phyloP scores from a whole-genome alignment of 1,140 invertebrate species.

The Drosophila guanche region DNA sequence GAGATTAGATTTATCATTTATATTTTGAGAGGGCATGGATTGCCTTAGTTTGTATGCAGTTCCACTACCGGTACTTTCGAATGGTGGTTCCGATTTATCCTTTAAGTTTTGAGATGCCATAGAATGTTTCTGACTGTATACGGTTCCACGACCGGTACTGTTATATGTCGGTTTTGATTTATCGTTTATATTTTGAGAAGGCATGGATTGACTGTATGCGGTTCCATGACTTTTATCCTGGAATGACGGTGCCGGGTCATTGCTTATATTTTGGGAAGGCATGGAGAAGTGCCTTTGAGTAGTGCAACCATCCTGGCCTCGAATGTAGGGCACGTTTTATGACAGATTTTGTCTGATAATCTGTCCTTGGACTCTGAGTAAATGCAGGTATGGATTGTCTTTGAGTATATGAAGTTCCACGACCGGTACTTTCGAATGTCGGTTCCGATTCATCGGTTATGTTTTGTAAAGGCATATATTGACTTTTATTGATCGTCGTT shows the following conservation, averaged over 20 bases:
- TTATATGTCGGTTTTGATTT: background rate
- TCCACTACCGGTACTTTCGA: too few species aligned
- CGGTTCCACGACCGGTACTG: too few species aligned
- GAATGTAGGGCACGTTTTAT: background rate
- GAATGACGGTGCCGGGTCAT: too few species aligned
- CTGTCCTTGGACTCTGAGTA: slow-evolving; percentile 3
- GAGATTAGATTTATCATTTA: background rate
- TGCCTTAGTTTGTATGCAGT: background rate
- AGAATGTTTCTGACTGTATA: background rate
- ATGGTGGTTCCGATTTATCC: background rate
- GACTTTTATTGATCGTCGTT: too few species aligned
- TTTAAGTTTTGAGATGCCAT: background rate
- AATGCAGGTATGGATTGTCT: background rate
- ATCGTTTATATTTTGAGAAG: background rate
- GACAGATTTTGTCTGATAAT: background rate
- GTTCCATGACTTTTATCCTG: too few species aligned
- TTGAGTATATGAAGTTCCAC: too few species aligned
- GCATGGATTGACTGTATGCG: background rate
- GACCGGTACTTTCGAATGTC: too few species aligned
- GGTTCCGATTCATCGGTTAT: too few species aligned
- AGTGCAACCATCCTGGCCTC: background rate
- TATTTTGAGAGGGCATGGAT: too few species aligned
- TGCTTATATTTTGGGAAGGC: too few species aligned
- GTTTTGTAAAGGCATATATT: too few species aligned
- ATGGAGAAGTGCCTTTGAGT: too few species aligned